Percentiles rank a stretch among this genome's conserved stretches.
Evolutionary conservation across 2,888 invertebrate genomes (phyloP).

Genomic region (Tanypteryx hageni): DNA sequence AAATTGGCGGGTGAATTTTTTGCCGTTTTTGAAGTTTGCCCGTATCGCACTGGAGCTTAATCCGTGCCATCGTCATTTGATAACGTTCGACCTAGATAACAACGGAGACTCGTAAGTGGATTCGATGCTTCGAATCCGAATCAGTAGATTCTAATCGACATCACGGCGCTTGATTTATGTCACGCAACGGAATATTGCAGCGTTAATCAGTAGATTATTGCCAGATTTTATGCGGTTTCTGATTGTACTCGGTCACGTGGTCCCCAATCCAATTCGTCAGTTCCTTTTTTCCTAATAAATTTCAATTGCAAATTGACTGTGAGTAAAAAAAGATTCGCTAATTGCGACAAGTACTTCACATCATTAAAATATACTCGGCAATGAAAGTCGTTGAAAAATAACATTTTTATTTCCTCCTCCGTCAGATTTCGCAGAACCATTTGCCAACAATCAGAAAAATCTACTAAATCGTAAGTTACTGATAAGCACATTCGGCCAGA

Average conservation of each 20-base stretch:
- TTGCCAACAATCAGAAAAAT: too few species aligned
- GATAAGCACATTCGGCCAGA: too few species aligned
- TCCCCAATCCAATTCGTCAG: too few species aligned
- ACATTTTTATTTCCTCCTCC: too few species aligned
- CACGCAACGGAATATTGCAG: background rate
- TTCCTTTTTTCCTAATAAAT: too few species aligned
- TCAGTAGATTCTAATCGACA: background rate
- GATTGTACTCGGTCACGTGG: background rate
- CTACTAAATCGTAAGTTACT: too few species aligned
- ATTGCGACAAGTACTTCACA: too few species aligned
- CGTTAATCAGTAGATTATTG: background rate
- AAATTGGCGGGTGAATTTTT: background rate
- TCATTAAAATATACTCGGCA: too few species aligned
- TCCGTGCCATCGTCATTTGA: background rate
- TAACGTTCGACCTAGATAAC: background rate
- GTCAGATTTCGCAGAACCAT: too few species aligned
- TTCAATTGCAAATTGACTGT: too few species aligned
- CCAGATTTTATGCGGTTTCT: background rate
- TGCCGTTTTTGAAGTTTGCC: background rate
- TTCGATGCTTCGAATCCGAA: background rate
- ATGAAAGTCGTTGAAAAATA: too few species aligned
- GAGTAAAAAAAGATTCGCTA: too few species aligned
- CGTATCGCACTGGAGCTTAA: background rate
- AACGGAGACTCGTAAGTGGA: constrained; percentile 1
- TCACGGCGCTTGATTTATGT: background rate